phyloP scores from a whole-genome alignment of 2,113 vertebrate species.

The Sander vitreus region DNA sequence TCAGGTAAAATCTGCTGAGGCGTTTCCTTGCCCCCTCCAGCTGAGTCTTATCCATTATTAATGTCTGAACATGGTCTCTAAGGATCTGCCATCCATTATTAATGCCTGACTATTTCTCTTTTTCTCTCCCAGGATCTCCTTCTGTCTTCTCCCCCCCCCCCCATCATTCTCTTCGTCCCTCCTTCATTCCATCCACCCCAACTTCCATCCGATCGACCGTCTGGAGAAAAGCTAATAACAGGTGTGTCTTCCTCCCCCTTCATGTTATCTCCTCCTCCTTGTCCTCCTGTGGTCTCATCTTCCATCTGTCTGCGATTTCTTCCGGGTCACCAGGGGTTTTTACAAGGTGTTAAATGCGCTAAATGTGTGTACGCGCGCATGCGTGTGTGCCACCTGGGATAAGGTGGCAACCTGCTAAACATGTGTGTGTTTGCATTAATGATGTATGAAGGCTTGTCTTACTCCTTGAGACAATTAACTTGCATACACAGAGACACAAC shows the following conservation, averaged over 20 bases:
- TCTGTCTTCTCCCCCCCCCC: slow-evolving; percentile 46
- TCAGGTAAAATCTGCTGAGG: slow-evolving; percentile 50
- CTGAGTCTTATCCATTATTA: slow-evolving; percentile 76
- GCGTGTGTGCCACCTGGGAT: slow-evolving; percentile 40
- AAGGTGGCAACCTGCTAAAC: slow-evolving; percentile 65
- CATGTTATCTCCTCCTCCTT: slow-evolving; percentile 15
- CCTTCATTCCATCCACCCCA: slow-evolving; percentile 15
- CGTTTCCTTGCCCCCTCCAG: slow-evolving; percentile 57
- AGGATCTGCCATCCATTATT: slow-evolving; percentile 77
- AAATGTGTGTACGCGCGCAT: slow-evolving; percentile 34
- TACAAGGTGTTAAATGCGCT: slow-evolving; percentile 45
- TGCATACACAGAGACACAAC: slow-evolving; percentile 9
- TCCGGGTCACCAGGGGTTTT: slow-evolving; percentile 39
- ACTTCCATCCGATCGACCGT: slow-evolving; percentile 36
- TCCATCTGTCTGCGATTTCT: slow-evolving; percentile 53
- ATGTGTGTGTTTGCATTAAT: slow-evolving; percentile 56
- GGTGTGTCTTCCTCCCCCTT: slow-evolving; percentile 63
- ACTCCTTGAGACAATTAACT: slow-evolving; percentile 45
- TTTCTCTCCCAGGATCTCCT: slow-evolving; percentile 72
- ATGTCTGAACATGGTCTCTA: slow-evolving; percentile 73
- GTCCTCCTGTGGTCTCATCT: slow-evolving; percentile 42
- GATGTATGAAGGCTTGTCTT: slow-evolving; percentile 49
- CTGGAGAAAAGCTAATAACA: slow-evolving; percentile 82
- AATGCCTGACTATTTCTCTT: slow-evolving; percentile 61
- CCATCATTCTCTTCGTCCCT: slow-evolving; percentile 30